These are phyloP conservation scores for Parazoanthus atlanticus DNA, from an alignment of 92 coral and sea anemone species.

Conservation along the genomic window DNA sequence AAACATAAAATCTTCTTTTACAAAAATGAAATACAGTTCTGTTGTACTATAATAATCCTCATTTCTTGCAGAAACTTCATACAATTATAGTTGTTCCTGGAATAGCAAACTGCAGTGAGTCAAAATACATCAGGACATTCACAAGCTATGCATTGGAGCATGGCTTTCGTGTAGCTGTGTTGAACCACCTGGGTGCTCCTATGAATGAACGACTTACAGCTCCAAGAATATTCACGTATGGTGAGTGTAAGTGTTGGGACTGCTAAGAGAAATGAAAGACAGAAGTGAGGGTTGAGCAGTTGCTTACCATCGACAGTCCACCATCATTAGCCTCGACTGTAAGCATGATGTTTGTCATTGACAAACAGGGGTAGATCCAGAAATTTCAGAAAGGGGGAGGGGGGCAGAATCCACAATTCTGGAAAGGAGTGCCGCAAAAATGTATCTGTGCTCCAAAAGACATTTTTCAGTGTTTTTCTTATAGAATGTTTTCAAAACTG, in stretches of 20 bases:
- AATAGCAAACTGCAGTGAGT: constrained; percentile 92
- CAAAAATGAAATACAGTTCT: neutral
- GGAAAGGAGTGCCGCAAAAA: too few relatives aligned
- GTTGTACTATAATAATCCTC: neutral
- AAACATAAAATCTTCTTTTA: neutral
- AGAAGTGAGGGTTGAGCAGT: too few relatives aligned
- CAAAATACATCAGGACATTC: constrained; percentile 89
- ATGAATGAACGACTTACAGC: constrained; percentile 75
- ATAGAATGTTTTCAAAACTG: too few relatives aligned
- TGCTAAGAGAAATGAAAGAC: too few relatives aligned
- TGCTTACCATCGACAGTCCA: too few relatives aligned
- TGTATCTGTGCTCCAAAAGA: too few relatives aligned
- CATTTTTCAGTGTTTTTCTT: too few relatives aligned
- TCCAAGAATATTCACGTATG: constrained; percentile 95
- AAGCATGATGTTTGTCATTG: too few relatives aligned
- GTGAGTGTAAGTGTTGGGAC: constrained; percentile 37
- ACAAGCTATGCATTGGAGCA: constrained; percentile 75
- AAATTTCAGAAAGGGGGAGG: too few relatives aligned
- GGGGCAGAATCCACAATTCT: too few relatives aligned
- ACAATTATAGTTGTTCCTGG: constrained; percentile 94
- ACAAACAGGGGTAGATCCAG: too few relatives aligned
- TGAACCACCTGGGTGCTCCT: constrained; percentile 93
- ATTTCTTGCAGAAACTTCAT: constrained; percentile 59
- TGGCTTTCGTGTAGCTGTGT: constrained; percentile 84
- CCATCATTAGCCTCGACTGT: too few relatives aligned